Evolutionary conservation across 2,113 vertebrate genomes (phyloP).

Genomic region (Helogale parvula): DNA sequence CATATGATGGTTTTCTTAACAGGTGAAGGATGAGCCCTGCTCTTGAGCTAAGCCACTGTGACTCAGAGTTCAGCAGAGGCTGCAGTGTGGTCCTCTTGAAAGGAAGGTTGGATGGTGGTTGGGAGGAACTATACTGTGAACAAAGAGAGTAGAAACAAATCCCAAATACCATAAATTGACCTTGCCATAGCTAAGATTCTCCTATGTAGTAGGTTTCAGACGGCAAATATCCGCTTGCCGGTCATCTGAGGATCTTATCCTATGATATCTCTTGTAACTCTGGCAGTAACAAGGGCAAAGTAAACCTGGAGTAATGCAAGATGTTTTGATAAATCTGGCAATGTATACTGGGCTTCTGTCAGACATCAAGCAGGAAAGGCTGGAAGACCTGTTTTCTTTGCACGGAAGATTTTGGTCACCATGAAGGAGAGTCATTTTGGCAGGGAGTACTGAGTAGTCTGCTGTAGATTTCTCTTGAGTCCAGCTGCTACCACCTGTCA

Average conservation of each 20-base stretch:
- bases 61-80: not conserved
- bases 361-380: not conserved
- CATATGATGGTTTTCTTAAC: not conserved
- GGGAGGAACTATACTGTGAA: not conserved
- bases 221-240: not conserved
- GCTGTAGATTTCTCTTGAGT: not conserved
- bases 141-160: not conserved
- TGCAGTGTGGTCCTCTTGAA: not conserved
- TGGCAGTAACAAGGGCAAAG: not conserved
- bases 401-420: not conserved
- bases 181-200: not conserved
- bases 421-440: slow-evolving; percentile 22
- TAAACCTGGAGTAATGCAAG: not conserved
- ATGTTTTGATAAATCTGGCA: not conserved
- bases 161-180: not conserved
- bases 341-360: not conserved
- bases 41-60: not conserved
- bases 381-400: not conserved
- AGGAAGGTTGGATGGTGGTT: not conserved
- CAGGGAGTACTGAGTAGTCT: not conserved
- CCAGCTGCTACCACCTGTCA: slow-evolving; percentile 78
- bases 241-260: not conserved
- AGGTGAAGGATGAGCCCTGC: not conserved
- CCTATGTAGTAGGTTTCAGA: not conserved
- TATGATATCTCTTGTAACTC: not conserved